These are phyloP conservation scores for Drosophila mimica DNA, from an alignment of 2,888 invertebrate species.

Conservation along the genomic window DNA sequence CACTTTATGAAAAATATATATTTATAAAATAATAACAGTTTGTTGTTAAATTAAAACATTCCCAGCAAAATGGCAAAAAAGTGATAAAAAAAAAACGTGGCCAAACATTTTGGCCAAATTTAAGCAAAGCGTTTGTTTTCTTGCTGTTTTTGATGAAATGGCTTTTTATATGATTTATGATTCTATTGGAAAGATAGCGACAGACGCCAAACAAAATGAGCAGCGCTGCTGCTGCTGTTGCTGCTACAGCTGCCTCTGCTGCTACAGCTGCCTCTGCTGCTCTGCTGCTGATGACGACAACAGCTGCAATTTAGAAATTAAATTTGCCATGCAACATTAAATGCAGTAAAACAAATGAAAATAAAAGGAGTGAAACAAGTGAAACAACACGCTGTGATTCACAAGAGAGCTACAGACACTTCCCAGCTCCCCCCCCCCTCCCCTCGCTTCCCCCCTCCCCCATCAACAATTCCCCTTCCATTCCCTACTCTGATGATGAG, in stretches of 20 bases:
- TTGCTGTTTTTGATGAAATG: slow-evolving; percentile 57
- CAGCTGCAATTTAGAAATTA: slow-evolving; percentile 83
- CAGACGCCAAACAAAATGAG: slow-evolving; percentile 50
- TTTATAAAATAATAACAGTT: neutral
- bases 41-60: neutral
- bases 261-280: slow-evolving; percentile 11
- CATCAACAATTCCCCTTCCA: neutral
- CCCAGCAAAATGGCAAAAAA: neutral
- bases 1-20: neutral
- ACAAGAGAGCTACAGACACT: slow-evolving; percentile 35
- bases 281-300: slow-evolving; percentile 57
- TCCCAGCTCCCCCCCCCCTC: neutral
- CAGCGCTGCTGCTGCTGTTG: slow-evolving; percentile 8
- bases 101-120: neutral
- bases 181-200: slow-evolving; percentile 69
- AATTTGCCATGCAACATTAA: slow-evolving; percentile 82
- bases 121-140: neutral
- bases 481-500: slow-evolving; percentile 15
- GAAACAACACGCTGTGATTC: slow-evolving; percentile 58
- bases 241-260: slow-evolving; percentile 7
- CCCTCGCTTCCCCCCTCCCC: too few relatives aligned
- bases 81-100: neutral
- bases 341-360: slow-evolving; percentile 46
- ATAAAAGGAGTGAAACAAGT: slow-evolving; percentile 5
- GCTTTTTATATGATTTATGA: slow-evolving; percentile 67